Evolutionary conservation across 2,797 vertebrate genomes (phyloP), one percentile per base, ranked within the genome.

Genomic region (Pempheris klunzingeri): DNA sequence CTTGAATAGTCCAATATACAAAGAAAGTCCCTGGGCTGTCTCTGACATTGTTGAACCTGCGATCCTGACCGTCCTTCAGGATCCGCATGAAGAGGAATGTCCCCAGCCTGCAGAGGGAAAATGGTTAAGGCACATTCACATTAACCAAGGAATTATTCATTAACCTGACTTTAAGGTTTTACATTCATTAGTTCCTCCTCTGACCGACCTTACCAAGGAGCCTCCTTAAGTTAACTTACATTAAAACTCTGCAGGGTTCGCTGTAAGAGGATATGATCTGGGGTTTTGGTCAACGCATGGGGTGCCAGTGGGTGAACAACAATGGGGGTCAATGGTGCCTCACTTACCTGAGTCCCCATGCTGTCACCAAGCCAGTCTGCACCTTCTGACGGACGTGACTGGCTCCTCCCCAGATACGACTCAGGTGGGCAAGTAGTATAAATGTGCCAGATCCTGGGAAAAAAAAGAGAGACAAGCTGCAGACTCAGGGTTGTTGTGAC

Each of bases 1-100:
- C 95, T 96, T 96, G 95, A 83, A 96, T 22, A 61, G 90, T 96
- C 95, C 95, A 96, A 49, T 96, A 96, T 7, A 96, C 83, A 73
- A 96, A 95, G 90, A 96, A 96, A 41, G 87, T 91, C 87, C 93
- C 92, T 18, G 95, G 94, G 82, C 90, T 93, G 75, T 95, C 93
- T 91, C 94, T 94, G 88, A 96, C 94, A 59, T 91, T 85, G 91
- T 95, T 92, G 71, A 97, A 96, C 80, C 94, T 90, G 84, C 92
- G 93, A 87, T 96, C 95, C 1, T 92, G 92, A 22, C 95, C 94
- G 82, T 96, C 94, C 89, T 95, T 95, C 85, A 96, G 84, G 87
- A 97, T 94, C 75, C 96, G 90, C 86, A 95, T 77, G 87, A 97
- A 96, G 72, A 96, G 95, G 90, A 96, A 96, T 67, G 89, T 94